Evolutionary conservation across 2,113 vertebrate species (phyloP).

Genomic region (Oceanites oceanicus): DNA sequence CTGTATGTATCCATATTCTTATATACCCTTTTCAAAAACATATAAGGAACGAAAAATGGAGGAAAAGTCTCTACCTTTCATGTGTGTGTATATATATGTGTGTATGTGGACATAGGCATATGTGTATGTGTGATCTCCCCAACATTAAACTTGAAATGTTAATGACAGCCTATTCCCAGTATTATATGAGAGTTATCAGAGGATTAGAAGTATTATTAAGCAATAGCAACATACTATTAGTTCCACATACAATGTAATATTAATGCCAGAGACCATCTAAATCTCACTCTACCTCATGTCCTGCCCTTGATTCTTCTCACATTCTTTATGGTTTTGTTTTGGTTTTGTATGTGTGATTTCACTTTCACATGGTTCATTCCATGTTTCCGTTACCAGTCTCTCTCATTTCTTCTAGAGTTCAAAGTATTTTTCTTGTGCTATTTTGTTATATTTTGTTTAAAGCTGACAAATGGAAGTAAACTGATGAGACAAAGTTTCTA

Average conservation of each 20-base stretch:
- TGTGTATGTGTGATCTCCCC: rapidly evolving
- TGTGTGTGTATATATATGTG: background rate
- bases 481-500: background rate
- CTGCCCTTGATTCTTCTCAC: background rate
- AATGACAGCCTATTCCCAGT: background rate
- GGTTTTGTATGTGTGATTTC: background rate
- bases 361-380: background rate
- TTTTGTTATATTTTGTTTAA: background rate
- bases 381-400: background rate
- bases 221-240: background rate
- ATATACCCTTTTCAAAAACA: background rate
- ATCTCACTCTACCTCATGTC: background rate
- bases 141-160: background rate
- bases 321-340: background rate
- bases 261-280: background rate
- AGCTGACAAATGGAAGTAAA: background rate
- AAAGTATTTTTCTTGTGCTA: background rate
- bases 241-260: background rate
- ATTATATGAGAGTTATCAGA: background rate
- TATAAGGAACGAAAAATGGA: background rate
- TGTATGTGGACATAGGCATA: background rate
- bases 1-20: background rate
- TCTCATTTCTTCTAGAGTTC: background rate
- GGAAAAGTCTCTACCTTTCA: background rate
- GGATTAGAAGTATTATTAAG: background rate